phyloP scores from a whole-genome alignment of 2,797 vertebrate species.

The Propithecus perrieri region DNA sequence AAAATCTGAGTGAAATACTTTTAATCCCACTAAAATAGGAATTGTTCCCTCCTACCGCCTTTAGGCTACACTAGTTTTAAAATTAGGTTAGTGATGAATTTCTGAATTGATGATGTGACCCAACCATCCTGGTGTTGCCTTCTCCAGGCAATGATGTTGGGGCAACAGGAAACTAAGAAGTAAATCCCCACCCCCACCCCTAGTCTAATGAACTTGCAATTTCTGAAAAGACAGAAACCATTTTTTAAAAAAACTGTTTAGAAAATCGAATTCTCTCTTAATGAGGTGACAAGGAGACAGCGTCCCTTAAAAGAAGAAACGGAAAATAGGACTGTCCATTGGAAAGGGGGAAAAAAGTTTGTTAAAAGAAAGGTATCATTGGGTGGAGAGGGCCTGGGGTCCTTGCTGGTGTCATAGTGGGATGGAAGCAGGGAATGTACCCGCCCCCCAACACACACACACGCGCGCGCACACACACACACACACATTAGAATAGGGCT shows the following conservation, averaged over 20 bases:
- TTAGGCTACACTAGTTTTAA: constrained; percentile 10
- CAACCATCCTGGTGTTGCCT: constrained; percentile 69
- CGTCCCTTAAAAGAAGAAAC: constrained; percentile 32
- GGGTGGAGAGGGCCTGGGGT: neutral
- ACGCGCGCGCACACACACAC: neutral
- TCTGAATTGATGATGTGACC: constrained; percentile 28
- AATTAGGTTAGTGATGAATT: neutral
- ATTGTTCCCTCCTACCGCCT: neutral
- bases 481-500: neutral
- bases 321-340: neutral
- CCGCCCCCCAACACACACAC: neutral
- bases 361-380: neutral
- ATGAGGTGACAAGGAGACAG: constrained; percentile 8
- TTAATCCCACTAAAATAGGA: constrained; percentile 20
- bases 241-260: neutral
- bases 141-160: neutral
- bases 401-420: neutral
- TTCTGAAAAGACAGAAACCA: neutral
- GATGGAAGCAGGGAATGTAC: neutral
- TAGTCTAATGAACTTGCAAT: constrained; percentile 59
- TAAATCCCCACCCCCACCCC: neutral
- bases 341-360: neutral
- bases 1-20: constrained; percentile 46
- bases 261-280: constrained; percentile 29
- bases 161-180: neutral